phyloP scores from a whole-genome alignment of 1,140 invertebrate species.

The Metaphire vulgaris region DNA sequence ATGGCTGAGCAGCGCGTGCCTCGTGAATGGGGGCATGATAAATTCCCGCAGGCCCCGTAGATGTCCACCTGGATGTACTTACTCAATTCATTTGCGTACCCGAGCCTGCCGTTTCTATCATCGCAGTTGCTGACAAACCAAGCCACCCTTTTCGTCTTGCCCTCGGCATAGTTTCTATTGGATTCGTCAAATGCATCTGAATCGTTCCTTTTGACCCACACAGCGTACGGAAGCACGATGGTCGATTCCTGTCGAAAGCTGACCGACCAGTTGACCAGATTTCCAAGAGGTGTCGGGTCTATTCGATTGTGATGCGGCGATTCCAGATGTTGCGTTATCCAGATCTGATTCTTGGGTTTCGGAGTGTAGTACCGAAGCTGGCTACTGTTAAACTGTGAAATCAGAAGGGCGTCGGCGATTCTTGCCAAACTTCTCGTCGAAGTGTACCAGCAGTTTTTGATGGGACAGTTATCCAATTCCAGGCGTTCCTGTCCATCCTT shows the following conservation, averaged over 20 bases:
- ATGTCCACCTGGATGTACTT: constrained; percentile 63
- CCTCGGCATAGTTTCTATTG: constrained; percentile 46
- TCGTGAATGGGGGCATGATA: constrained; percentile 56
- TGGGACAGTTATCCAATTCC: too few species aligned
- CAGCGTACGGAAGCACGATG: constrained; percentile 89
- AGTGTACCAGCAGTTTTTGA: too few species aligned
- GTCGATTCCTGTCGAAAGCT: constrained; percentile 82
- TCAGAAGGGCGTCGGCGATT: too few species aligned
- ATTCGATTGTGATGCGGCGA: too few species aligned
- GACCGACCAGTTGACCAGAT: constrained; percentile 90
- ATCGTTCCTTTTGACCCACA: constrained; percentile 87
- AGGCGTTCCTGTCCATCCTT: too few species aligned
- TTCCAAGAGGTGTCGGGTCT: too few species aligned
- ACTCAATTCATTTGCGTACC: constrained; percentile 35
- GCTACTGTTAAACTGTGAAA: too few species aligned
- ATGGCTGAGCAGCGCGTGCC: constrained; percentile 76
- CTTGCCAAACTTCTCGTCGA: too few species aligned
- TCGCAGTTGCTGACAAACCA: constrained; percentile 97
- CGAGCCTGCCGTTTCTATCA: constrained; percentile 59
- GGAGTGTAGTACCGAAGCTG: too few species aligned
- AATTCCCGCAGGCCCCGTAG: constrained; percentile 76
- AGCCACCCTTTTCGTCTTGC: constrained; percentile 61
- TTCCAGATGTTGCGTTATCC: too few species aligned
- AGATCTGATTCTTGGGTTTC: too few species aligned
- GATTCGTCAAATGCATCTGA: too few species aligned